phyloP scores from a whole-genome alignment of 2,113 vertebrate species.

The Ardeotis arabs region DNA sequence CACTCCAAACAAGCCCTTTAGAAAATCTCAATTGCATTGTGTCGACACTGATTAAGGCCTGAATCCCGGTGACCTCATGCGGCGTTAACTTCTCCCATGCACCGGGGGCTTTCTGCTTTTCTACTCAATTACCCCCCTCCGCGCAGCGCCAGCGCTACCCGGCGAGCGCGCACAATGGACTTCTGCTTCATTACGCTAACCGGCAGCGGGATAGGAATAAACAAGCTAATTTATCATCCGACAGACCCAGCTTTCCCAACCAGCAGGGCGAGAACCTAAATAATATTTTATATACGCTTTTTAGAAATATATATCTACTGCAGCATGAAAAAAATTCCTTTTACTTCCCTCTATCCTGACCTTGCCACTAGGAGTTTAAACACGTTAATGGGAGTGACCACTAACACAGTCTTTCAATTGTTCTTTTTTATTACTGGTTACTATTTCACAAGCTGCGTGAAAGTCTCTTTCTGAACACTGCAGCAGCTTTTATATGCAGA shows the following conservation, averaged over 20 bases:
- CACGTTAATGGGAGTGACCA: accelerated
- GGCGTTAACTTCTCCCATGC: slow-evolving; percentile 85
- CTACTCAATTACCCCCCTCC: slow-evolving; percentile 92
- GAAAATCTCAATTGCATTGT: slow-evolving; percentile 77
- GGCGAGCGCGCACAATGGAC: slow-evolving; percentile 87
- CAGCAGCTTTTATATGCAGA: not conserved
- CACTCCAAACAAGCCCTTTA: slow-evolving; percentile 75
- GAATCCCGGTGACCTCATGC: slow-evolving; percentile 82
- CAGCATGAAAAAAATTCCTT: accelerated
- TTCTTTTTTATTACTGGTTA: not conserved
- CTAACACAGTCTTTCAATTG: not conserved
- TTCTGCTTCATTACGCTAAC: slow-evolving; percentile 94
- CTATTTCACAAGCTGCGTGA: not conserved
- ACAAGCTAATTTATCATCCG: slow-evolving; percentile 90
- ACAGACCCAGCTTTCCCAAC: slow-evolving; percentile 61
- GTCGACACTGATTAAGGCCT: slow-evolving; percentile 84
- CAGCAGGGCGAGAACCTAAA: not conserved
- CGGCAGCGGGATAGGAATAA: slow-evolving; percentile 83
- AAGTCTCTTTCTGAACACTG: not conserved
- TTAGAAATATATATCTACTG: no score
- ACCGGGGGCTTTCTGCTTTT: slow-evolving; percentile 84
- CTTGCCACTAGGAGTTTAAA: not conserved
- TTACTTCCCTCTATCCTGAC: not conserved
- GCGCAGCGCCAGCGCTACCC: slow-evolving; percentile 77
- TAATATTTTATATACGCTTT: accelerated